A percentile compares a stretch with the other conserved stretches of the same genome.
Conservation (phyloP, 2,797 vertebrate species). For the Scleropages formosus region DNA sequence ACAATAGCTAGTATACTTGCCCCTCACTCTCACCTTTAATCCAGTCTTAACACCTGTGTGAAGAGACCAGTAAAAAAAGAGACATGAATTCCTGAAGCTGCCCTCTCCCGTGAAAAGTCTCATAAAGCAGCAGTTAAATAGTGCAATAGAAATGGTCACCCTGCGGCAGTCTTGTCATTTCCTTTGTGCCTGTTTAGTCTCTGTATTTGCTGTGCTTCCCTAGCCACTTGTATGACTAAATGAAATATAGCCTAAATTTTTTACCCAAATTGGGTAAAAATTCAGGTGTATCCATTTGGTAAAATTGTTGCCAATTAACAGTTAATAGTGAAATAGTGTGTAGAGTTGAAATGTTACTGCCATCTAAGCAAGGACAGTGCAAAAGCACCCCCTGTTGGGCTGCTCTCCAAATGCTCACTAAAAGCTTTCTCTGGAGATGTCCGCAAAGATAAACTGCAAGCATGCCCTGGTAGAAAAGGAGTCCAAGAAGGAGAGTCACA, state of each 20-base stretch:
- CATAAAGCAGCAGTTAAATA: not conserved
- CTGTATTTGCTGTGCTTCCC: not conserved
- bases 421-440: not conserved
- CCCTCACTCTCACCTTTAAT: not conserved
- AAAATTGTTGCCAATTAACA: no score
- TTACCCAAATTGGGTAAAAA: no score
- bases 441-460: not conserved
- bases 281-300: no score
- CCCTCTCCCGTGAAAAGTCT: not conserved
- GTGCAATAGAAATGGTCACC: no score
- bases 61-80: not conserved
- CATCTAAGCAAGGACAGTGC: no score
- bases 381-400: not conserved
- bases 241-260: no score
- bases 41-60: not conserved
- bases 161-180: not conserved
- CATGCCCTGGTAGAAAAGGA: not conserved
- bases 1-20: not conserved
- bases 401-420: not conserved
- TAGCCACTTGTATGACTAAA: no score
- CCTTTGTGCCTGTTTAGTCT: constrained; percentile 2
- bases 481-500: not conserved
- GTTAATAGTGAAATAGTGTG: no score
- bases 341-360: no score
- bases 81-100: not conserved